Evolutionary conservation across 2,888 invertebrate genomes (phyloP), one percentile per base, ranked within the genome.

Genomic region (Eurytoma californica): DNA sequence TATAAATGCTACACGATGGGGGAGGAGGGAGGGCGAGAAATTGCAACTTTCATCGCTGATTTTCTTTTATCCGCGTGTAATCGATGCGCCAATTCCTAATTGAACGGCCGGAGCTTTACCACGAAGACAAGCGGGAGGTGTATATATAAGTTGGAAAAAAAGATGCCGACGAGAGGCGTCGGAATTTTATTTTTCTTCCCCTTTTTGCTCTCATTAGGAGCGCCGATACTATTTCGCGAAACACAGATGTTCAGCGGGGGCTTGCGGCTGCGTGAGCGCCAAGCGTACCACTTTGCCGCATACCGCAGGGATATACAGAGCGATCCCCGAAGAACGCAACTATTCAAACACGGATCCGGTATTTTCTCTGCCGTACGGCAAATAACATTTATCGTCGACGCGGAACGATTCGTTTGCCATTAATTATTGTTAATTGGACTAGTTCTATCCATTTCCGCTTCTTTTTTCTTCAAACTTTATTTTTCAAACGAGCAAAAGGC

Each of bases 1-100:
- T 75, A 80, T 80, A 77, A 80, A 72, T 77, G 77, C 66, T 72
- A 79, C 70, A 57, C 75, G 70, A 61, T 51, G 49, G 47, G 65
- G 70, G 39, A 39, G 39, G 39, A 9, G 39, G 39, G 39, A 39
- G 39, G 39, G 39, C 39, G 39, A 39, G 39, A 79, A 47, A 79
- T 75, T 75, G 67, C 66, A 79, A 72, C 67, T 66, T 67, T 60
- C 70, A 75, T 61, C 67, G 75, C 67, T 75, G 58, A 57, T 68
- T 72, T 30, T 73, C 55, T 72, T 16, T 63, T 49, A 55, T 47
- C 16, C 13, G 24, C 24, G 55, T 13, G 39, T 39, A 39, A 58
- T 61, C 39, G 55, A 13, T 28, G 47, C 24, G 55, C 20, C 18
- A 7, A 39, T 57, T 65, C 57, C n/a, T 66, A 66, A 57, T 74